Evolutionary conservation across 2,888 invertebrate species (phyloP), one percentile per base, ranked within the genome.

Genomic region (Phortica magna): DNA sequence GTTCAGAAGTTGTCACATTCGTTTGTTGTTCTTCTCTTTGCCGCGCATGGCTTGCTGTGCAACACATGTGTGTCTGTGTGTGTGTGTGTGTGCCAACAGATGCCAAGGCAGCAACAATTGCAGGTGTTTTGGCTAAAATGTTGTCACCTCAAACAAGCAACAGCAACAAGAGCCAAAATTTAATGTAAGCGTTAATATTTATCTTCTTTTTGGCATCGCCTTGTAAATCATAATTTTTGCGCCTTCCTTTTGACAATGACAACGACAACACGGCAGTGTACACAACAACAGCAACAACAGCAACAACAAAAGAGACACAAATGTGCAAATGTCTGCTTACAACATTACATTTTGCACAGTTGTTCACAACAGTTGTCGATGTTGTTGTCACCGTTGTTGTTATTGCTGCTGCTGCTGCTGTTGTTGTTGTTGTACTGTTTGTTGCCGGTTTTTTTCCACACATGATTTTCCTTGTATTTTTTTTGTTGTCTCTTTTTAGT

Each of bases 171-270:
- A 31, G 31, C 31, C 31, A 31, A 31, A 31, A 31, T 31, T 2
- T 31, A 1, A 31, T 31, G 31, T 31, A 1, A 31, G 31, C 17
- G 55, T 17, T 17, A n/a, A 61, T 61, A 19, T 61, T 61, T 87
- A 85, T 85, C 88, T 83, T 83, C 81, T 82, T 85, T 85, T 81
- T 81, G 81, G 82, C 79, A 85, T 83, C 31, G 31, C 31, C 83
- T 83, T 84, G 81, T 84, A 88, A 88, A 88, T 88, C 87, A 88
- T 86, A 88, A 84, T 85, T 84, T 31, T 86, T 87, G 64, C 48
- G 65, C 64, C 42, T 65, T 65, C 31, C 65, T 41, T 65, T n/a
- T 65, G 31, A 65, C 65, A 64, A 43, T 53, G 71, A 5, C 55
- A 55, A 65, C 65, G 9, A 39, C 65, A 65, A 42, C 41, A 68